phyloP scores from a whole-genome alignment of 37 sponge, comb jelly and placozoan species.

The Sycon ciliatum region DNA sequence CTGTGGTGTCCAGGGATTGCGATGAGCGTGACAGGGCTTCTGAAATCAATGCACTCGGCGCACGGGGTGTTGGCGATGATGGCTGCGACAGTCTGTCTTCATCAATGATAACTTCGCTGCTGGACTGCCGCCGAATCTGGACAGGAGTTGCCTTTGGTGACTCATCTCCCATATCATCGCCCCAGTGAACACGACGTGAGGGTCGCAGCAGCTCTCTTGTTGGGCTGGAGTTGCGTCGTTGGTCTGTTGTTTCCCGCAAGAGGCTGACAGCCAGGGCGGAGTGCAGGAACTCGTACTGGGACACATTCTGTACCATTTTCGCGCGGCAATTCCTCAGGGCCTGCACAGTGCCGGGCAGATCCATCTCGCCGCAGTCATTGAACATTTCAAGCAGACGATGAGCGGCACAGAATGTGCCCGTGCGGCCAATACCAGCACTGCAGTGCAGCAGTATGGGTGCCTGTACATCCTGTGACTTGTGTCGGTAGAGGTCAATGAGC shows the following conservation, averaged over 20 bases:
- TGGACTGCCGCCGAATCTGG: background rate
- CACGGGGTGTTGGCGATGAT: background rate
- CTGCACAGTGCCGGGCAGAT: constrained; percentile 30
- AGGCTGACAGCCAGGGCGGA: constrained; percentile 41
- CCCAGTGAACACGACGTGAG: background rate
- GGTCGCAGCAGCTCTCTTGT: too few relatives aligned
- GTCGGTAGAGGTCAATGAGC: background rate
- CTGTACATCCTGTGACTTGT: background rate
- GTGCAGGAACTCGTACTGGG: constrained; percentile 50
- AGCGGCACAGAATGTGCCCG: constrained; percentile 37
- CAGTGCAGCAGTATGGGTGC: constrained; percentile 49
- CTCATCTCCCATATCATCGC: background rate
- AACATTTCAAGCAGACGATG: constrained; percentile 30
- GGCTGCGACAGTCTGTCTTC: too few relatives aligned
- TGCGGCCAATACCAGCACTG: constrained; percentile 43
- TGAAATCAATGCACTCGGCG: background rate
- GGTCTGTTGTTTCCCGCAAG: background rate
- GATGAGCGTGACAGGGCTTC: background rate
- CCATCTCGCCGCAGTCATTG: constrained; percentile 16
- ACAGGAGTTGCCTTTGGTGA: constrained; percentile 10
- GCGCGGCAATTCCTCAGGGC: constrained; percentile 40
- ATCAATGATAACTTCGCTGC: background rate
- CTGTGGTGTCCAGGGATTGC: background rate
- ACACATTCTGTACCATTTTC: constrained; percentile 41
- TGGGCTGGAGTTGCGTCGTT: background rate